These are phyloP conservation scores for Mugil cephalus DNA, from an alignment of 2,113 vertebrate genomes.

Conservation along the genomic window DNA sequence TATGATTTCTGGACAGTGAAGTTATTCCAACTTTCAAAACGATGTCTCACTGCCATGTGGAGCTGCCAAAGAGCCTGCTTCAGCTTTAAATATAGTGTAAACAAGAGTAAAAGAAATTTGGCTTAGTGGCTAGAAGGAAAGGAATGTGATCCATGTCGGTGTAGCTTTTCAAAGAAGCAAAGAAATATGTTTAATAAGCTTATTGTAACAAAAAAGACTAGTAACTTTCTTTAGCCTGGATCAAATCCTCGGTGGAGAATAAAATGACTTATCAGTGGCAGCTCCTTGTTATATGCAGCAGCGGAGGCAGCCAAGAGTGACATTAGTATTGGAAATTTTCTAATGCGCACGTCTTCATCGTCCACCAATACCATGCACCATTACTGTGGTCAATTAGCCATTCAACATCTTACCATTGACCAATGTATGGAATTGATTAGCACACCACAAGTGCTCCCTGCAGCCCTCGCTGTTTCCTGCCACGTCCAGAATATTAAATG, in stretches of 20 bases:
- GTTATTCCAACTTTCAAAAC: conserved; percentile 26
- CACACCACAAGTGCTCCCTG: conserved; percentile 62
- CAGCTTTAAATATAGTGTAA: conserved; percentile 38
- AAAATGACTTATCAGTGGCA: conserved; percentile 82
- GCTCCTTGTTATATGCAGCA: conserved; percentile 76
- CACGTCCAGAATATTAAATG: conserved; percentile 76
- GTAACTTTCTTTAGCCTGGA: conserved; percentile 43
- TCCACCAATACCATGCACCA: conserved; percentile 77
- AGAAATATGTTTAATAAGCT: neutral
- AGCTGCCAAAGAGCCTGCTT: conserved; percentile 23
- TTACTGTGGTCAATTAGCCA: conserved; percentile 85
- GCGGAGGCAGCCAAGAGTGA: conserved; percentile 78
- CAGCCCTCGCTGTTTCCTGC: conserved; percentile 26
- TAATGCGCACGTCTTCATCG: conserved; percentile 80
- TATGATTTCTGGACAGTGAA: conserved; percentile 8
- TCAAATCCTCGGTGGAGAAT: conserved; percentile 74
- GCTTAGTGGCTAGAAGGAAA: conserved; percentile 29
- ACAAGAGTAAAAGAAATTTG: conserved; percentile 35
- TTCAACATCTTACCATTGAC: conserved; percentile 72
- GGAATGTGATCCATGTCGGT: conserved; percentile 31
- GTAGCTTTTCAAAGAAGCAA: conserved; percentile 12
- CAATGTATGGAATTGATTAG: conserved; percentile 81
- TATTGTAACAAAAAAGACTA: conserved; percentile 11
- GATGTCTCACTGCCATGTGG: neutral
- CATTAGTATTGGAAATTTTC: conserved; percentile 83